Evolutionary conservation across 2,888 invertebrate species (phyloP), one percentile per base, ranked within the genome.

Genomic region (Trisateles emortualis): DNA sequence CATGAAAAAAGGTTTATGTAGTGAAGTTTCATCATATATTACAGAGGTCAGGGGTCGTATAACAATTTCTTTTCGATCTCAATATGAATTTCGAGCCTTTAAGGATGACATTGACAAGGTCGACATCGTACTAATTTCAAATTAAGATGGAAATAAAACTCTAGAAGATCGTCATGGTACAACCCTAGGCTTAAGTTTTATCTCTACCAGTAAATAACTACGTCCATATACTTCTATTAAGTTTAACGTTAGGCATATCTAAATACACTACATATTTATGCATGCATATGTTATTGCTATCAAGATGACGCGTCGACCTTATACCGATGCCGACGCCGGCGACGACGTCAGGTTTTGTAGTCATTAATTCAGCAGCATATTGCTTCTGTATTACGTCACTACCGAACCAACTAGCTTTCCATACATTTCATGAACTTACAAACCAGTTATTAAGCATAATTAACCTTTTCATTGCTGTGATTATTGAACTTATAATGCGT

Each of bases 401-500:
- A 55, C 60, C 60, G 52, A 69, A 63, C 60, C 55, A 45, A 68
- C 67, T 46, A 57, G 39, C 53, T 65, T 64, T 68, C 67, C 59
- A 68, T 58, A 59, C 67, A 69, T 71, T 65, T 70, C 56, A 64
- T 66, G 59, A 64, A 67, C 59, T 59, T 52, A 32, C 42, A 58
- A 67, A 74, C 70, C 66, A 41, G 68, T 75, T 72, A 65, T 72
- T 68, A 64, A 53, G 59, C 42, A 55, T 66, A 61, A 72, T 74
- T 76, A 75, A 76, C 76, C 76, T 79, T 78, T 74, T 68, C 61
- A 62, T 53, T 56, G 45, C 33, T 16, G 26, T 58, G 57, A 66
- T 74, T 67, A 70, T 54, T 59, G 54, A 50, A 60, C 42, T 44
- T 58, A 48, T 60, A 59, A 52, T 59, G 60, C 57, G 40, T 60